Percentiles rank a stretch among this genome's conserved stretches.
phyloP scores from a whole-genome alignment of 2,888 invertebrate species.

The Drepanosiphum platanoidis region DNA sequence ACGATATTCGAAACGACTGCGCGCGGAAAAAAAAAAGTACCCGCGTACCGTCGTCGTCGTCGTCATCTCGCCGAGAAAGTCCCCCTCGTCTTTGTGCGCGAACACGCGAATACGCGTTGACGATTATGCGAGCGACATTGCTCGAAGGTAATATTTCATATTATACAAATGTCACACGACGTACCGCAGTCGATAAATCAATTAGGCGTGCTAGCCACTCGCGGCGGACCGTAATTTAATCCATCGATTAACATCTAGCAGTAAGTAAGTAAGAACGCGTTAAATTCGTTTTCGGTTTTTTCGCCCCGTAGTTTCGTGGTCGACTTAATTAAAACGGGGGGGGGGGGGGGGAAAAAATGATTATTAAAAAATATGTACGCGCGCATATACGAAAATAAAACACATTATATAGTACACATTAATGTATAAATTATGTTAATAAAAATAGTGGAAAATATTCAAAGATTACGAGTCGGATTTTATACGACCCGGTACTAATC shows the following conservation, averaged over 20 bases:
- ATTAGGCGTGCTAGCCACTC: not conserved
- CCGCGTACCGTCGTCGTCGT: no score
- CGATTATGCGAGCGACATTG: no score
- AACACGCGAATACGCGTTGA: no score
- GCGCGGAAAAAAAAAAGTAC: no score
- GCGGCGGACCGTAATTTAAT: slow-evolving; percentile 1
- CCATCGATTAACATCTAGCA: slow-evolving; percentile 6
- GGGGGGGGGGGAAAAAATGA: not conserved
- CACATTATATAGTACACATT: not conserved
- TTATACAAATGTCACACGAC: no score
- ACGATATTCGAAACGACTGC: no score
- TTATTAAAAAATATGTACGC: not conserved
- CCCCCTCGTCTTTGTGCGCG: no score
- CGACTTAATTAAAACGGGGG: not conserved
- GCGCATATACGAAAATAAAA: not conserved
- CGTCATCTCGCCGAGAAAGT: no score
- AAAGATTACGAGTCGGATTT: not conserved
- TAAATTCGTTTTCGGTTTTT: no score
- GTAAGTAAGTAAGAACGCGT: no score
- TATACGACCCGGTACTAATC: not conserved
- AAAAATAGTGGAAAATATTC: not conserved
- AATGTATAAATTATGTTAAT: not conserved
- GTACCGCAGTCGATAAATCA: not conserved
- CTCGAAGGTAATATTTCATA: no score
- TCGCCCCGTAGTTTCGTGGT: not conserved